Conservation (phyloP, 1,140 invertebrate species). For the Pogonognathellus flavescens region DNA sequence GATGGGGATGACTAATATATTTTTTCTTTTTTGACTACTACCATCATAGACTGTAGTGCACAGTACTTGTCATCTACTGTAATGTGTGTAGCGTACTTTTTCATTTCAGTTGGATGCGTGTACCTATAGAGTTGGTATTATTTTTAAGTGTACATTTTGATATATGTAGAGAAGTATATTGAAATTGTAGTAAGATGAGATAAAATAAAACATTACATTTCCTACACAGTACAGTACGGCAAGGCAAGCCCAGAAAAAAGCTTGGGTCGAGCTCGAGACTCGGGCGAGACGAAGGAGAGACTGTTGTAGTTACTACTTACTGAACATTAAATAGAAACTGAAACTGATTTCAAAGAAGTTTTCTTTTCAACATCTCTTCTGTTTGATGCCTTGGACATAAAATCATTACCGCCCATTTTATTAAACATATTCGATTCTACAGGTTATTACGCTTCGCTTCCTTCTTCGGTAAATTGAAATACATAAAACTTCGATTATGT, state of each 20-base stretch:
- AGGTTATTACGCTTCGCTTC: no score
- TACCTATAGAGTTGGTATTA: no score
- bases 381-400: not conserved
- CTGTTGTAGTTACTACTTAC: conserved; percentile 18
- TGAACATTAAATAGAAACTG: conserved; percentile 32
- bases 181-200: conserved; percentile 22
- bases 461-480: not conserved
- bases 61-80: no score
- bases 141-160: not conserved
- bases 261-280: conserved; percentile 28
- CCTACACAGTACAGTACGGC: not conserved
- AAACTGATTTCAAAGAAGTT: conserved; percentile 18
- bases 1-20: no score
- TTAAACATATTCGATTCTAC: no score
- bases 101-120: no score
- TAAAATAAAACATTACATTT: conserved; percentile 50
- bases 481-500: no score
- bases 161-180: not conserved
- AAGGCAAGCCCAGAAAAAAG: conserved; percentile 34
- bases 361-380: conserved; percentile 14
- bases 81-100: no score
- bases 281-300: conserved; percentile 25
- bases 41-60: not conserved
- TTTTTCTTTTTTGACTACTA: no score
- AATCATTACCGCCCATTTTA: not conserved